Evolutionary conservation across 2,888 invertebrate species (phyloP), one percentile per base, ranked within the genome.

Genomic region (Branchipolynoe longqiensis): DNA sequence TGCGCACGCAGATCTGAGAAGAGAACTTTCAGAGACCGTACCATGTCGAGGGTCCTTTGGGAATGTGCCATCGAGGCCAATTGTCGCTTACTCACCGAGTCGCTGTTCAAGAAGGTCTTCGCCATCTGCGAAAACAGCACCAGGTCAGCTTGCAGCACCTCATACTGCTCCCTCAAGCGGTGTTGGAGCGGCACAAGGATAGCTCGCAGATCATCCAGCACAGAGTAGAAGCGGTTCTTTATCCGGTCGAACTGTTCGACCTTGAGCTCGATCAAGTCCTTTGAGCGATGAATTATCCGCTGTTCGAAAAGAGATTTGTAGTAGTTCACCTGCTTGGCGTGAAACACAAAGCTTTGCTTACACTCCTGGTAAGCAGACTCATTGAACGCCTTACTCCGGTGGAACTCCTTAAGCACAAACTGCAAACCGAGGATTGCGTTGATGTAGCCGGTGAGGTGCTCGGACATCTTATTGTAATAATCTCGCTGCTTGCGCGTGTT

Each of bases 1-100:
- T 91, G 88, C n/a, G 89, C 88, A 56, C 90, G 82, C 3, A 91
- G 64, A 40, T 91, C 90, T 62, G 86, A 87, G 64, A 91, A 91
- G 84, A 90, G 90, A 48, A 87, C 85, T 84, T 69, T 84, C 28
- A 84, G 62, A 69, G 69, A 69, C 48, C 54, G 36, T 36, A 84
- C 84, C 48, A 84, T 64, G 64, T 41, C 84, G 38, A 62, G 41
- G 41, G 62, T 84, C 69, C 62, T 69, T 54, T 69, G 22, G 64
- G 84, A 84, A 38, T 69, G 69, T 48, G 62, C 69, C 73, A 48
- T 64, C 18, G 59, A 48, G 41, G 84, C 64, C 41, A 84, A 41
- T 25, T 31, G 62, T 14, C 73, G 48, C 48, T 84, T 84, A 25
- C 62, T 84, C 25, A 69, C 62, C 22, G 84, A 64, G 54, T 48